Evolutionary conservation across 2,888 invertebrate species (phyloP).

Genomic region (Quadriops clusia): DNA sequence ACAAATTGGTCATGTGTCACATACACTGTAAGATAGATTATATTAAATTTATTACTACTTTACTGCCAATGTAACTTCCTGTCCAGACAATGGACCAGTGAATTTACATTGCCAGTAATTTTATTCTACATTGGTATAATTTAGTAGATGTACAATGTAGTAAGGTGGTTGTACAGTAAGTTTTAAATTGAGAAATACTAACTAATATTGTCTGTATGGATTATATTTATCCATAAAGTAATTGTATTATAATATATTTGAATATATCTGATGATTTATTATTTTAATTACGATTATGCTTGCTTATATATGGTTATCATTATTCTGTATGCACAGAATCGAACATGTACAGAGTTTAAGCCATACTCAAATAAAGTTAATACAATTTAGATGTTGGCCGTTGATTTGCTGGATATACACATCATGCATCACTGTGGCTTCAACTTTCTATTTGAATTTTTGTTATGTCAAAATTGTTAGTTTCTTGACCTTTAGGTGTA

Average conservation of each 20-base stretch:
- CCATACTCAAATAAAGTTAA: slow-evolving; percentile 36
- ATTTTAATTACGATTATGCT: slow-evolving; percentile 29
- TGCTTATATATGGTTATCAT: slow-evolving; percentile 32
- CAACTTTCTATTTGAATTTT: too few species aligned
- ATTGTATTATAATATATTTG: slow-evolving; percentile 32
- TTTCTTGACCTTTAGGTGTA: too few species aligned
- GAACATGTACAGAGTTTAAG: slow-evolving; percentile 34
- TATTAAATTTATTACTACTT: background rate
- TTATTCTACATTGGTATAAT: slow-evolving; percentile 5
- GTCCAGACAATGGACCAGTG: background rate
- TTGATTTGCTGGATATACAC: too few species aligned
- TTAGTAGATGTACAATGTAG: slow-evolving; percentile 35
- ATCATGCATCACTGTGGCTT: too few species aligned
- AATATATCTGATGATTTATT: slow-evolving; percentile 31
- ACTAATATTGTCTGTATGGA: slow-evolving; percentile 20
- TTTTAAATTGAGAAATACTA: slow-evolving; percentile 25
- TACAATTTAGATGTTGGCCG: slow-evolving; percentile 14
- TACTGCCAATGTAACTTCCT: background rate
- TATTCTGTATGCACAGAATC: slow-evolving; percentile 35
- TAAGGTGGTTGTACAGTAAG: slow-evolving; percentile 36
- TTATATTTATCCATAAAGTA: slow-evolving; percentile 26
- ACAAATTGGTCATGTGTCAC: slow-evolving; percentile 1
- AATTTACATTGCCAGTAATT: background rate
- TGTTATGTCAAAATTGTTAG: too few species aligned
- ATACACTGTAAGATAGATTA: slow-evolving; percentile 2